Base-by-base conservation (phyloP, 2,888 invertebrate genomes). In the Chalcosyrphus nemorum region DNA sequence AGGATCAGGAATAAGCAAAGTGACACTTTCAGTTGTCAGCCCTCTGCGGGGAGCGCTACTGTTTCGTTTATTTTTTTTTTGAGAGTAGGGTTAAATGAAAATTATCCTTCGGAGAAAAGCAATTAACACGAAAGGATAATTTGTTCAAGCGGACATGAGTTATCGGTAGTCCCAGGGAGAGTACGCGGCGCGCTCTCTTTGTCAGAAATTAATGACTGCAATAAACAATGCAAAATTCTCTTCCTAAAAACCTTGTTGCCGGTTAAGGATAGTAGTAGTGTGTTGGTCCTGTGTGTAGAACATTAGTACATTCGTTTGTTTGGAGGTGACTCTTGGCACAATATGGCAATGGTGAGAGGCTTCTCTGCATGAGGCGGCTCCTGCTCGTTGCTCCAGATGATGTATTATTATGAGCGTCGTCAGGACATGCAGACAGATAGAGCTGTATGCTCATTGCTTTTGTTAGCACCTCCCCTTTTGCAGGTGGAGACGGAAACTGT, bases 71-170 rank as follows among this genome's bases (percentile, higher is more conserved):
- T 11, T 50, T n/a, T 29, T 9, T 54, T 54, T 57, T 29, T 45
- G 47, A 29, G 32, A 2, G 15, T 56, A 29, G 32, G 4, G 15
- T 43, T n/a, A 61, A 66, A 54, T 59, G 70, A 47, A 65, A 84
- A 78, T 78, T 72, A 74, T 78, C 63, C 68, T 74, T 84, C 19
- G 47, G 27, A 74, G 78, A n/a, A 84, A 75, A 84, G 84, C 80
- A 84, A 84, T 84, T 84, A 84, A 80, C 84, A 71, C 84, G 45
- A 70, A 70, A 52, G 74, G 70, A 70, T 78, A 80, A 84, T 84
- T 84, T 84, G 84, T 84, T 84, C 63, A 35, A 84, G 78, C 70
- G 61, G 74, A 84, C 61, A 70, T 84, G 74, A 84, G 63, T 78
- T 78, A 84, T 84, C 45, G 82, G 74, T n/a, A n/a, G n/a, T 63